Evolutionary conservation across 2,888 invertebrate species (phyloP).

Genomic region (Fragum fragum): DNA sequence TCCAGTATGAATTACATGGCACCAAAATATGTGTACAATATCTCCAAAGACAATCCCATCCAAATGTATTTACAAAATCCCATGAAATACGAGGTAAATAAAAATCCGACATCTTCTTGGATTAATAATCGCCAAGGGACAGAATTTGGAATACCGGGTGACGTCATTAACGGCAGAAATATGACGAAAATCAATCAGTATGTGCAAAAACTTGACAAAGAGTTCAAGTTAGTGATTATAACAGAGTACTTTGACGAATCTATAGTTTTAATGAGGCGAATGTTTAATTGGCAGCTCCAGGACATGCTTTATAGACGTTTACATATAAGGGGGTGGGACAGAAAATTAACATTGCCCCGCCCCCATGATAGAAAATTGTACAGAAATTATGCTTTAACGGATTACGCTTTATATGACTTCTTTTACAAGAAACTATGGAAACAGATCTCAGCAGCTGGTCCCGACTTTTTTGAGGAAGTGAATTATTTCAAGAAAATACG

Average conservation of each 20-base stretch:
- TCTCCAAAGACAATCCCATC: conserved; percentile 55
- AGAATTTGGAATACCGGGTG: conserved; percentile 69
- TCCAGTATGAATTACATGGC: conserved; percentile 71
- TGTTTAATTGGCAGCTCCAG: conserved; percentile 69
- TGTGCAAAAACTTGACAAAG: conserved; percentile 68
- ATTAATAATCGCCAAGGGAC: conserved; percentile 72
- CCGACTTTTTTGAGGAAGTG: conserved; percentile 66
- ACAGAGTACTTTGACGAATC: conserved; percentile 78
- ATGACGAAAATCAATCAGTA: conserved; percentile 58
- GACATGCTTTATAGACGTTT: conserved; percentile 72
- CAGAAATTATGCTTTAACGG: conserved; percentile 58
- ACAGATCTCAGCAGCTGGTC: conserved; percentile 60
- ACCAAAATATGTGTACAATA: conserved; percentile 63
- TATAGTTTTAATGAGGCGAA: conserved; percentile 71
- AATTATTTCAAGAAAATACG: conserved; percentile 64
- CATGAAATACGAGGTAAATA: conserved; percentile 50
- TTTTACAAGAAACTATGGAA: conserved; percentile 64
- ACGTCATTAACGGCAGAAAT: conserved; percentile 55
- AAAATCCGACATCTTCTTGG: conserved; percentile 51
- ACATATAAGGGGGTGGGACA: conserved; percentile 66
- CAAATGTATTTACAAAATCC: conserved; percentile 66
- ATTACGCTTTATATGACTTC: conserved; percentile 69
- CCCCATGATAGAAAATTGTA: conserved; percentile 58
- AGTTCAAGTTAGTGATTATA: conserved; percentile 74
- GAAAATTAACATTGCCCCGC: conserved; percentile 54